Percentiles rank a stretch among this genome's conserved stretches.
phyloP scores from a whole-genome alignment of 2,888 invertebrate genomes.

The Omphaloscelis lunosa region DNA sequence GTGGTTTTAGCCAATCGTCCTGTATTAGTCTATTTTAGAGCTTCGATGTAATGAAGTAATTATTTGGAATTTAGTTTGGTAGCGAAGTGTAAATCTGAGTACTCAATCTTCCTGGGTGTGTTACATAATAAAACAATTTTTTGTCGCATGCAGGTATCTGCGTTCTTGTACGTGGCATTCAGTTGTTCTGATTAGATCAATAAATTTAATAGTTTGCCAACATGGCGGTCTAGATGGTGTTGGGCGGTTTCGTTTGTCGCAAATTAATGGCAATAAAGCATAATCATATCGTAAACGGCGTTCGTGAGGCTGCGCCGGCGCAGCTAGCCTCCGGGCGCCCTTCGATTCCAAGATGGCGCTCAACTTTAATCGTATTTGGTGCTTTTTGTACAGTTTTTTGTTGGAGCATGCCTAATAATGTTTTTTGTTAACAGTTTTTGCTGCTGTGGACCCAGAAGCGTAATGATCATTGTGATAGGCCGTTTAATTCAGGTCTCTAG shows the following conservation, averaged over 20 bases:
- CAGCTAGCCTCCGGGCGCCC: constrained; percentile 79
- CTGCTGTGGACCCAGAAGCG: constrained; percentile 46
- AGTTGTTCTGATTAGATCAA: constrained; percentile 74
- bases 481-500: constrained; percentile 36
- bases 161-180: constrained; percentile 50
- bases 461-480: constrained; percentile 47
- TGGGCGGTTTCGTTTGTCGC: constrained; percentile 88
- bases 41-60: constrained; percentile 17
- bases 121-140: constrained; percentile 6
- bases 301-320: constrained; percentile 75
- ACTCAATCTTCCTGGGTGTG: constrained; percentile 2
- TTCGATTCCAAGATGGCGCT: constrained; percentile 81
- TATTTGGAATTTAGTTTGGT: constrained; percentile 11
- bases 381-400: constrained; percentile 53
- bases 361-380: constrained; percentile 74
- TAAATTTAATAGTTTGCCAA: constrained; percentile 78
- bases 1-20: constrained; percentile 17
- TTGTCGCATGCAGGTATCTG: background rate
- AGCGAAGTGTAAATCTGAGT: background rate
- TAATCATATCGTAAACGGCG: constrained; percentile 87
- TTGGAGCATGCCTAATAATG: constrained; percentile 41
- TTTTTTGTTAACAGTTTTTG: constrained; percentile 49
- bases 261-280: constrained; percentile 89
- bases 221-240: constrained; percentile 80
- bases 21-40: constrained; percentile 22